Base-by-base conservation (phyloP, 2,113 vertebrate species). In the Scytalopus superciliaris region DNA sequence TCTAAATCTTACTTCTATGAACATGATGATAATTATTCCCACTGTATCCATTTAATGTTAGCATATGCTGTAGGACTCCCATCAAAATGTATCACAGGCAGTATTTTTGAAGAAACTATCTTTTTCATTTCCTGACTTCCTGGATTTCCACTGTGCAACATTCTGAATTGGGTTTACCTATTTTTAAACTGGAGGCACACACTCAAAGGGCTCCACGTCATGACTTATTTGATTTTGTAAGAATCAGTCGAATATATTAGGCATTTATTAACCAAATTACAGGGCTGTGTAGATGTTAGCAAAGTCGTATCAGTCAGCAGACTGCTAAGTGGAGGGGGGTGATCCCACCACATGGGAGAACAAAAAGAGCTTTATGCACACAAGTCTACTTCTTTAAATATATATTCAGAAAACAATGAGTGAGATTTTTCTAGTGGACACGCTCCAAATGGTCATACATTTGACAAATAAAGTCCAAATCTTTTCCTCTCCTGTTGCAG, bases 251-350 rank as follows among this genome's bases (percentile, higher is more conserved):
- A 89, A 82, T 83, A 56, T 40, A 75, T 60, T 30, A 78, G 56
- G 33, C 77, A 57, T 74, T 91, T 88, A 90, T 91, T 95, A 96
- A 95, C 56, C 68, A 83, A 88, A 93, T 91, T 85, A 85, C 35
- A 88, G 78, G 79, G 50, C 57, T 76, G 37, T 68, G 66, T 39
- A 75, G 87, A 94, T 75, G 49, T 72, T 52, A 85, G 72, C 60
- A 79, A 93, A 82, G 68, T 11, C 47, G 37, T 70, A 90, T 39
- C 63, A 78, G 42, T 75, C 90, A 93, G 79, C 30, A 80, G 82
- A 74, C 25, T 1, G 0, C 74, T 60, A 72, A 82, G 50, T 50
- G 56, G n/a, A 35, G 5, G 28, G 37, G 8, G n/a, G 27, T 76
- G 42, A 83, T 57, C 37, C 67, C 42, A 68, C 37, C 67, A 55